Base-by-base conservation (phyloP, 2,888 invertebrate genomes). In the Melipona bicolor region DNA sequence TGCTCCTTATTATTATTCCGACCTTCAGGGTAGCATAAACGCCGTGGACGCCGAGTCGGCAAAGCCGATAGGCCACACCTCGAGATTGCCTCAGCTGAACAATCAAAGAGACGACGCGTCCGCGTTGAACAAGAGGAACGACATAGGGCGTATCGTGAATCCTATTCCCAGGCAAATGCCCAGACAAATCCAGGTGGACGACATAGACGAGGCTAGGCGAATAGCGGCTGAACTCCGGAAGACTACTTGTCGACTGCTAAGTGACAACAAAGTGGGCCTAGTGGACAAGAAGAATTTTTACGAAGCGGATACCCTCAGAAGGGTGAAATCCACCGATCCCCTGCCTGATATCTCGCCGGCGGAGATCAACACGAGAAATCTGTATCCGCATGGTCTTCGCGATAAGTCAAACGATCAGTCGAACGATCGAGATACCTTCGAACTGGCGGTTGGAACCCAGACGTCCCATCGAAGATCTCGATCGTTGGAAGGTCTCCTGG, bases 1-100 rank as follows among this genome's bases (percentile, higher is more conserved):
- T 3, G 97, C 97, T 54, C 98, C 98, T 0, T 98, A 98, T 92
- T 98, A 98, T 92, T 98, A 98, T 93, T 98, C 98, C 0, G 98
- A 98, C 94, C 95, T 96, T 72, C 96, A 92, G 54, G 89, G 91
- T 0, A 91, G 88, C 27, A 89, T 81, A 3, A 90, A 78, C 59
- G 59, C 72, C 11, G 52, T 67, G 19, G 90, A 91, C 13, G 92
- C 1, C 9, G 92, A 90, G 17, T 61, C 81, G 21, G 72, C 83
- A 24, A 88, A 89, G 13, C 85, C 87, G 13, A 86, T 90, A 19
- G 87, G 88, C 3, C 92, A 93, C 68, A 91, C 91, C 0, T 91
- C 93, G 15, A 90, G 94, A 64, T 59, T 94, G 13, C 93, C 92
- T 3, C 96, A 96, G 91, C 91, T 97, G 54, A 97, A 97, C 91